Evolutionary conservation across 2,113 vertebrate genomes (phyloP), one percentile per base, ranked within the genome.

Genomic region (Sapayoa aenigma): DNA sequence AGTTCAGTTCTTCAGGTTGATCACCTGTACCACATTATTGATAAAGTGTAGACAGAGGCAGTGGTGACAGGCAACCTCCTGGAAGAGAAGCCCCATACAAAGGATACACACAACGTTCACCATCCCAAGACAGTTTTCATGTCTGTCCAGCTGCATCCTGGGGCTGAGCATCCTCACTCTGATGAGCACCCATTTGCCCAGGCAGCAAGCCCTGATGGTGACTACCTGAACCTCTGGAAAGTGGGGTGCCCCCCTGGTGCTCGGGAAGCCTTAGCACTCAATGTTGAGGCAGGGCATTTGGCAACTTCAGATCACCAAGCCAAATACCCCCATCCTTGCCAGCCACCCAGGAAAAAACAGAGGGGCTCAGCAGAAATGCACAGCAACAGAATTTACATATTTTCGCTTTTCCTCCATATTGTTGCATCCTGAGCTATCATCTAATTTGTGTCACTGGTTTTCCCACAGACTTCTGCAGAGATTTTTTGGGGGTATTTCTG

Each of bases 361-460:
- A 47, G 62, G 35, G 3, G 63, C 27, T 52, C 33, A 63, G 55
- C 19, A 42, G 84, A 91, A 74, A 41, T 6, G 14, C 60, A 69
- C 39, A 47, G 27, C 47, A 47, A 28, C 6, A 44, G 25, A 16
- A 33, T 60, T 71, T 68, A 12, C 28, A 56, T 52, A 12, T 58
- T 78, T 80, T 44, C 66, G 17, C 33, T 46, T 60, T 44, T 7
- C 24, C 37, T 33, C 31, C 27, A 5, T 22, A 39, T 9, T 23
- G 11, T 66, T 59, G 33, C 35, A 44, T 30, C 31, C 33, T 28
- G 27, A 31, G 18, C 21, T 59, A 65, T 20, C 39, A 44, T 55
- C 4, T 7, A 6, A 55, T 33, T 59, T 1, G 0, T 44, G 46
- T 35, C 47, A 46, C 9, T 3, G 0, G 12, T 63, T 83, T 78